phyloP scores from a whole-genome alignment of 2,888 invertebrate species.

The Bembecia ichneumoniformis region DNA sequence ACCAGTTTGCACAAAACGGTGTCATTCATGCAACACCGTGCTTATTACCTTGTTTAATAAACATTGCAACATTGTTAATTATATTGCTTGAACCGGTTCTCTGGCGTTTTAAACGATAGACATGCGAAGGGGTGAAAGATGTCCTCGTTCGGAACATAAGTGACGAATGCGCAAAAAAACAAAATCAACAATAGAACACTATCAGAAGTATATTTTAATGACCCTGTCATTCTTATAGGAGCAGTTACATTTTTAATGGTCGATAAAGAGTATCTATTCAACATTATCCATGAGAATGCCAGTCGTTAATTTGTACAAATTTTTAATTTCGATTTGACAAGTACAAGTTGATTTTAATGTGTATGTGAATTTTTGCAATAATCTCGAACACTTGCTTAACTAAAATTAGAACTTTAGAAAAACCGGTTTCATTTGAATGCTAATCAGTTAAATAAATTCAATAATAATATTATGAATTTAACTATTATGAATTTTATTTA shows the following conservation, averaged over 20 bases:
- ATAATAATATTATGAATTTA: too few relatives aligned
- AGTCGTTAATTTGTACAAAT: constrained; percentile 49
- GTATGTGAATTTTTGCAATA: not conserved
- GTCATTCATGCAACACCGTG: constrained; percentile 15
- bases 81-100: constrained; percentile 43
- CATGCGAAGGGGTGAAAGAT: constrained; percentile 19
- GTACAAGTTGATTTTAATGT: not conserved
- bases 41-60: constrained; percentile 69
- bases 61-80: constrained; percentile 67
- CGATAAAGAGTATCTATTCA: constrained; percentile 37
- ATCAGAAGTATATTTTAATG: constrained; percentile 61
- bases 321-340: constrained; percentile 15
- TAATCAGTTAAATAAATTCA: too few relatives aligned
- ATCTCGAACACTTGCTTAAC: not conserved
- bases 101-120: constrained; percentile 26
- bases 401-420: too few relatives aligned
- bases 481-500: too few relatives aligned
- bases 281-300: constrained; percentile 46
- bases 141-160: constrained; percentile 23
- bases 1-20: not conserved
- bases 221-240: constrained; percentile 35
- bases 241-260: constrained; percentile 60
- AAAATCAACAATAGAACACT: constrained; percentile 43
- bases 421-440: too few relatives aligned
- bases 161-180: constrained; percentile 50